These are phyloP conservation scores for Morpho achilles DNA, from an alignment of 2,888 invertebrate genomes.

Conservation along the genomic window DNA sequence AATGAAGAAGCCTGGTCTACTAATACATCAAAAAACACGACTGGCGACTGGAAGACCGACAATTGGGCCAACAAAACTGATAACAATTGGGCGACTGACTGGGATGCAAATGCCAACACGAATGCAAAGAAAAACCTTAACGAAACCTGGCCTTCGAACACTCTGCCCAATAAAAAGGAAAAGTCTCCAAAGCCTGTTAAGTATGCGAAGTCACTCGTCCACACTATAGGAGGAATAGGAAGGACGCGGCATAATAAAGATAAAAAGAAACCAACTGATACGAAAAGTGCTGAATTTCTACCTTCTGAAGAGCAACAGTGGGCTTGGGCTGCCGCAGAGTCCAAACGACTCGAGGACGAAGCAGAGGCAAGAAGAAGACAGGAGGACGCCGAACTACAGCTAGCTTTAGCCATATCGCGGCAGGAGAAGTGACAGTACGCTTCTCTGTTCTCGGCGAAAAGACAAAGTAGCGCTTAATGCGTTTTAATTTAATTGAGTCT, in stretches of 20 bases:
- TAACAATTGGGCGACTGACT: conserved; percentile 53
- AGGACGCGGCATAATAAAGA: conserved; percentile 50
- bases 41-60: conserved; percentile 36
- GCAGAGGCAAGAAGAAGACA: conserved; percentile 77
- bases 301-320: conserved; percentile 84
- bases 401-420: conserved; percentile 84
- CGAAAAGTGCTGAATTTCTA: conserved; percentile 43
- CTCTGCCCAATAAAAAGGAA: conserved; percentile 66
- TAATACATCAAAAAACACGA: conserved; percentile 20
- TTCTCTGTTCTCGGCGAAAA: conserved; percentile 4
- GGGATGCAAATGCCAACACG: conserved; percentile 31
- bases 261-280: conserved; percentile 51
- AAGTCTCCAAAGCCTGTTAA: conserved; percentile 72
- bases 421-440: conserved; percentile 54
- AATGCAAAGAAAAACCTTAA: conserved; percentile 59
- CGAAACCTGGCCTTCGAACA: conserved; percentile 65
- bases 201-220: conserved; percentile 64
- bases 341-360: conserved; percentile 81
- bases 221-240: conserved; percentile 72
- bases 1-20: conserved; percentile 36
- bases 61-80: conserved; percentile 43
- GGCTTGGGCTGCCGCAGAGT: conserved; percentile 86
- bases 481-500: not conserved
- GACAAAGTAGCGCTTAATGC: conserved; percentile 7
- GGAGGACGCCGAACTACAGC: conserved; percentile 86